Base-by-base conservation (phyloP, 2,888 invertebrate species). In the Metallyticus violacea region DNA sequence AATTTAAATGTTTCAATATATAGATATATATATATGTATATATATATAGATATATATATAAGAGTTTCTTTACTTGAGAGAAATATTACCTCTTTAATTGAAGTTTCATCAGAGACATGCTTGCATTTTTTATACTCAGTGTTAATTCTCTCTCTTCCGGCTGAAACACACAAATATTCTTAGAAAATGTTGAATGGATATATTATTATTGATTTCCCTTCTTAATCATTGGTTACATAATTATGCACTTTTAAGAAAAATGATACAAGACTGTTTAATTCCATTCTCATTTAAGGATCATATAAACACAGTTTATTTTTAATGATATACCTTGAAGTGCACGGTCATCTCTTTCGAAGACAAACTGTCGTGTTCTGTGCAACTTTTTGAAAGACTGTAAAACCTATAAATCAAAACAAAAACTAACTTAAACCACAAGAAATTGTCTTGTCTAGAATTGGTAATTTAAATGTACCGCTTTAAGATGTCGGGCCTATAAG, bases 71-170 rank as follows among this genome's bases (percentile, higher is more conserved):
- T n/a, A n/a, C n/a, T 15, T 80, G 7, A 26, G 22, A 27, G 2
- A 30, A 7, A n/a, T 6, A 30, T 91, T 92, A 96, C 96, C 92
- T 96, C 94, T 90, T 93, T 91, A 87, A 97, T 95, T 88, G 94
- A 92, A 22, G 92, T 92, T 87, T 91, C 91, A 90, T 96, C 94
- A 5, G 92, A 92, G 26, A 96, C 92, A 90, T 93, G 90, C 90
- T 94, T 95, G 90, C 96, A 94, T 91, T 96, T 96, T 88, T 91
- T 93, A 91, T 94, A 97, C 90, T 95, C 95, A 84, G 95, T 94
- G 91, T 97, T 97, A 87, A 97, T 96, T 92, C 94, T 95, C n/a
- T 92, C 89, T 89, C 97, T 93, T 1, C 94, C 94, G 88, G 94
- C 95, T 93, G 85, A 25, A 89, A 89, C 84, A 88, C 77, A 81